Evolutionary conservation across 2,888 invertebrate genomes (phyloP), one percentile per base, ranked within the genome.

Genomic region (Eupithecia subumbrata): DNA sequence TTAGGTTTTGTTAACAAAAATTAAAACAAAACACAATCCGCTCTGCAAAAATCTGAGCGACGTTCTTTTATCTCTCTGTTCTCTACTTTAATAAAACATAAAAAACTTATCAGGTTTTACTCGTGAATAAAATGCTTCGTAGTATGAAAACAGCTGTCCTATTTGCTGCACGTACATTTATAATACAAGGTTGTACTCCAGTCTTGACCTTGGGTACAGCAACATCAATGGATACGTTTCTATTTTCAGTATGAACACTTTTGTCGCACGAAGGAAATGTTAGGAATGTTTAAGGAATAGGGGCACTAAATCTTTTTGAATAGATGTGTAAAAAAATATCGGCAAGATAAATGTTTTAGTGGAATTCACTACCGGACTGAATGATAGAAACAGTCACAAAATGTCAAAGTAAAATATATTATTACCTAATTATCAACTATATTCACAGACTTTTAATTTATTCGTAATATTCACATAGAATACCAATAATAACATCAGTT

Each of bases 141-240:
- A 40, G 40, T 1, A 60, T 60, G 12, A 45, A 71, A 11, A 43
- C 43, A 11, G 43, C 63, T 71, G 71, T 25, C 40, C 60, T 60
- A 40, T 70, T 52, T 64, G 52, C 48, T 66, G 70, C 48, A 70
- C 34, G 68, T 63, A 63, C 45, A 60, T 67, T 69, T 48, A 68
- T 72, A 75, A 72, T 37, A 72, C 73, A 73, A 76, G 76, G 73
- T 25, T 63, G 63, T 69, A 71, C 48, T 69, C 67, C 52, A 43
- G 40, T 48, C 71, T 34, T 22, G 34, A 73, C 73, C 76, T 76
- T 76, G 73, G 40, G 37, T 76, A 48, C 45, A 45, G 40, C 16
- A 48, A 37, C 40, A 63, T 69, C 64, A 72, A 72, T 64, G 64
- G 63, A 69, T 52, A 63, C 63, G 18, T 72, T 72, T 75, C n/a